Percentiles rank a stretch among this genome's conserved stretches.
Evolutionary conservation across 1,140 invertebrate species (phyloP).

Genomic region (Cydia strobilella): DNA sequence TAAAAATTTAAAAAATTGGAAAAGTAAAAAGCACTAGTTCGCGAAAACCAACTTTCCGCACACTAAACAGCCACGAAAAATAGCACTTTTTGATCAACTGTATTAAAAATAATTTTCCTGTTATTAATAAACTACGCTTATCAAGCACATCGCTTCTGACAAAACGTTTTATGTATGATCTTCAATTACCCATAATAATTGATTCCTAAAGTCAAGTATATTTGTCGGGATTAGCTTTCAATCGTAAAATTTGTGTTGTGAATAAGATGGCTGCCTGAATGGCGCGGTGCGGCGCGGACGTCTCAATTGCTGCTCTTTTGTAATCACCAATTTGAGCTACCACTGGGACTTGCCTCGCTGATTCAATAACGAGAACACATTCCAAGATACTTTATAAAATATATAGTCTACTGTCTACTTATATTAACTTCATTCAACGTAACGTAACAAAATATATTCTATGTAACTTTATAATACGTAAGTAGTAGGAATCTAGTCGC

Average conservation of each 20-base stretch:
- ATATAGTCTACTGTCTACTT: too few relatives aligned
- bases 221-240: background rate
- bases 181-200: background rate
- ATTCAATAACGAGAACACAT: slow-evolving; percentile 70
- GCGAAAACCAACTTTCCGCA: too few relatives aligned
- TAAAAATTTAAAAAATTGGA: too few relatives aligned
- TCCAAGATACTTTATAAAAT: slow-evolving; percentile 65
- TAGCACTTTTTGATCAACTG: too few relatives aligned
- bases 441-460: background rate
- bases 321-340: slow-evolving; percentile 75
- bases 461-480: too few relatives aligned
- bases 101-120: too few relatives aligned
- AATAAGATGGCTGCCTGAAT: slow-evolving; percentile 56
- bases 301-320: slow-evolving; percentile 78
- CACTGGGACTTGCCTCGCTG: slow-evolving; percentile 65
- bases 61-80: too few relatives aligned
- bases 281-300: slow-evolving; percentile 47
- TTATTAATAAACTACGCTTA: too few relatives aligned
- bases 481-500: too few relatives aligned
- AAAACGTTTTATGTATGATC: too few relatives aligned
- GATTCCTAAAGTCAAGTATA: background rate
- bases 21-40: too few relatives aligned
- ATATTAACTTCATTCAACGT: background rate
- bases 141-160: too few relatives aligned
- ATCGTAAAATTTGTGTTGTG: background rate